Evolutionary conservation across 2,888 invertebrate species (phyloP).

Genomic region (Leucophenga maculata): DNA sequence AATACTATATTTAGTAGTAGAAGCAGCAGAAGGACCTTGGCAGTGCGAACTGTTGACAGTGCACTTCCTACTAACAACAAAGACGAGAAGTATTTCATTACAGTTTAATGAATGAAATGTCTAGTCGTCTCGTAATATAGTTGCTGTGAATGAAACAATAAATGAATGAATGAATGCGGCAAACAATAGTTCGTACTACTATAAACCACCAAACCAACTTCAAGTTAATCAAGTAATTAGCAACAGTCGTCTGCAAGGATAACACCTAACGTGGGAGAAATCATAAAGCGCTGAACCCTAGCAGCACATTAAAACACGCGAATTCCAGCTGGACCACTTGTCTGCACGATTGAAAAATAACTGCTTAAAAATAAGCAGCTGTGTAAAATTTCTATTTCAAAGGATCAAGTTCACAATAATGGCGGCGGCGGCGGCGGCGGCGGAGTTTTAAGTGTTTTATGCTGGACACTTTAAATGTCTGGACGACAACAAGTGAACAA

Average conservation of each 20-base stretch:
- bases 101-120: conserved; percentile 62
- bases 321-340: conserved; percentile 34
- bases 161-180: conserved; percentile 20
- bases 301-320: conserved; percentile 6
- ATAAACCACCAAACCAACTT: not conserved
- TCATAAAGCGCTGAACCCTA: not conserved
- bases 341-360: conserved; percentile 21
- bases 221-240: conserved; percentile 55
- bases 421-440: not conserved
- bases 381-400: not conserved
- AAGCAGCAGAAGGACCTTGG: not conserved
- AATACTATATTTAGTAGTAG: not conserved
- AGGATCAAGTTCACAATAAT: not conserved
- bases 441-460: conserved; percentile 20
- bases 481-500: not conserved
- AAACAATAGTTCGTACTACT: conserved; percentile 4
- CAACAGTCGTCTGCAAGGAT: conserved; percentile 45
- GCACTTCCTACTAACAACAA: not conserved
- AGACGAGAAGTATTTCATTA: conserved; percentile 38
- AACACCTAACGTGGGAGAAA: conserved; percentile 24
- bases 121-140: conserved; percentile 43
- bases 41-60: conserved; percentile 4
- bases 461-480: conserved; percentile 26
- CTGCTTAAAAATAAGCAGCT: not conserved
- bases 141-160: not conserved